These are phyloP conservation scores for Erythrocercus mccallii DNA, from an alignment of 2,113 vertebrate genomes.

Conservation along the genomic window DNA sequence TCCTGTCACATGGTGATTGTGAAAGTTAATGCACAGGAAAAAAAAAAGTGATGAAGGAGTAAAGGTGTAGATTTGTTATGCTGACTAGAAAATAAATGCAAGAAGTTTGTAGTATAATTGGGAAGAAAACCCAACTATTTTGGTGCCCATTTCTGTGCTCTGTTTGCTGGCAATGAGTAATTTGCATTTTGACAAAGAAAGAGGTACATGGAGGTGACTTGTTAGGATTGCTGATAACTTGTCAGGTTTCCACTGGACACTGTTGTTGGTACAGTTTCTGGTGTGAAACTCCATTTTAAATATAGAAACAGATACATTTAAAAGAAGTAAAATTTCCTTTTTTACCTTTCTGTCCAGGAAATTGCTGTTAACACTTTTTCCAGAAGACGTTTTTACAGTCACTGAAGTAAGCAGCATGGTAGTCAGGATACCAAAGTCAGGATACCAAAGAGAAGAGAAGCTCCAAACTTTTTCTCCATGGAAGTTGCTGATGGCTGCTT, in stretches of 20 bases:
- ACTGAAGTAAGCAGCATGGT: not conserved
- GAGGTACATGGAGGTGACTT: not conserved
- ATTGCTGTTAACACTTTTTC: not conserved
- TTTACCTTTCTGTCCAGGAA: not conserved
- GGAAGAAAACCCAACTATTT: not conserved
- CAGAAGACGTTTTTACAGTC: not conserved
- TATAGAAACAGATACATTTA: not conserved
- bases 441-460: not conserved
- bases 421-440: not conserved
- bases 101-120: not conserved
- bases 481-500: not conserved
- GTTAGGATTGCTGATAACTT: not conserved
- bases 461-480: not conserved
- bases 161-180: not conserved
- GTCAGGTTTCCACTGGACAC: not conserved
- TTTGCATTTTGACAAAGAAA: not conserved
- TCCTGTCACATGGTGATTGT: not conserved
- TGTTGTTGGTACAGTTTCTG: not conserved
- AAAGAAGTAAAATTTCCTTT: not conserved
- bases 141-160: not conserved
- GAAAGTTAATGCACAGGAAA: not conserved
- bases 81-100: not conserved
- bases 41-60: not conserved
- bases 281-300: not conserved
- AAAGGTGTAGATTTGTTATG: not conserved